phyloP scores from a whole-genome alignment of 2,797 vertebrate species.

The Girardinus metallicus region DNA sequence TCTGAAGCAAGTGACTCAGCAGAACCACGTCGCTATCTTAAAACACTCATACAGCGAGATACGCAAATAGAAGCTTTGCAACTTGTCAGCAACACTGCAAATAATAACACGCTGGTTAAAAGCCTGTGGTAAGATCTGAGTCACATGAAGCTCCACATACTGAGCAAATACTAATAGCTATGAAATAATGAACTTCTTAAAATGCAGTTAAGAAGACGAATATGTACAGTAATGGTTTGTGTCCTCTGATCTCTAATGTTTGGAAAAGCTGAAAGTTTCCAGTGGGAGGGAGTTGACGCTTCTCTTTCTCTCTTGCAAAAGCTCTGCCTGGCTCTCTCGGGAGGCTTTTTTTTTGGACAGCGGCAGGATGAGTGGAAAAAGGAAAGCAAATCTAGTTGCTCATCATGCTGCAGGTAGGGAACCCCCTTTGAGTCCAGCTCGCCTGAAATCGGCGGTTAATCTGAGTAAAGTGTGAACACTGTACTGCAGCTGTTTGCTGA shows the following conservation, averaged over 20 bases:
- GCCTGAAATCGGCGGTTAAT: constrained; percentile 55
- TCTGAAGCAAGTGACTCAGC: constrained; percentile 62
- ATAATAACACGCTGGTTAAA: constrained; percentile 51
- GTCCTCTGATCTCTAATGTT: constrained; percentile 36
- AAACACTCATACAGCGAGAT: constrained; percentile 17
- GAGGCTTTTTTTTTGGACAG: constrained; percentile 25
- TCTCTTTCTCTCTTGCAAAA: constrained; percentile 17
- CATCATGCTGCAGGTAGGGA: constrained; percentile 45
- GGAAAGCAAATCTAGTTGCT: constrained; percentile 30
- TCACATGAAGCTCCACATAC: constrained; percentile 45
- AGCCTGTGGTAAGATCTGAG: constrained; percentile 51
- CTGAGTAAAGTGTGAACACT: constrained; percentile 47
- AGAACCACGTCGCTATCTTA: constrained; percentile 14
- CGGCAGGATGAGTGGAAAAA: constrained; percentile 27
- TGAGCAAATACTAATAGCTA: constrained; percentile 39
- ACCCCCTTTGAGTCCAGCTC: constrained; percentile 60
- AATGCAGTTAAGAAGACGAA: not conserved
- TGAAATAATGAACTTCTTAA: constrained; percentile 19
- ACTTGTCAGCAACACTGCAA: constrained; percentile 36
- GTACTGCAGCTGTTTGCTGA: constrained; percentile 57
- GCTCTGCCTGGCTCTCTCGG: not conserved
- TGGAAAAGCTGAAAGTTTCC: constrained; percentile 58
- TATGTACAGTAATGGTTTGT: not conserved
- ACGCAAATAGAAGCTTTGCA: constrained; percentile 31
- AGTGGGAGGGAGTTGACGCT: constrained; percentile 45